These are phyloP conservation scores for Parochlus steinenii DNA, from an alignment of 2,888 invertebrate species.

Conservation along the genomic window DNA sequence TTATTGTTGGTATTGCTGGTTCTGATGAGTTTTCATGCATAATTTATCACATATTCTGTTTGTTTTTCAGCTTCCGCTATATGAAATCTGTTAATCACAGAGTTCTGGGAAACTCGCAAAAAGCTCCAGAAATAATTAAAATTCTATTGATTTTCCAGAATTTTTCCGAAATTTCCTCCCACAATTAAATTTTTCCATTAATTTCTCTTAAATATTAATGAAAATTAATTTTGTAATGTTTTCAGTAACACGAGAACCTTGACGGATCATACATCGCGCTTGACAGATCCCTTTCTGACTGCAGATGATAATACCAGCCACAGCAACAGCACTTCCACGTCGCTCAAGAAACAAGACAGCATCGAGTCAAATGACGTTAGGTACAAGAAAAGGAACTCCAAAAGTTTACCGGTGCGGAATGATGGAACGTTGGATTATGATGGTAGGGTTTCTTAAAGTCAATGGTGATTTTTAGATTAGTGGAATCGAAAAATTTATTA, in stretches of 20 bases:
- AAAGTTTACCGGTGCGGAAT: constrained; percentile 31
- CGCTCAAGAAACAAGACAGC: constrained; percentile 11
- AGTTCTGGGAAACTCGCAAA: no score
- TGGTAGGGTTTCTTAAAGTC: constrained; percentile 32
- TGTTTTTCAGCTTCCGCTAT: no score
- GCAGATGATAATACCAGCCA: constrained; percentile 10
- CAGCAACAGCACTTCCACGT: constrained; percentile 9
- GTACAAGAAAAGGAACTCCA: constrained; percentile 8
- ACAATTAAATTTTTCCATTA: constrained; percentile 13
- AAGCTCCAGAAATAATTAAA: no score
- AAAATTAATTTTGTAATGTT: constrained; percentile 7
- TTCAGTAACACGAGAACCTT: constrained; percentile 14
- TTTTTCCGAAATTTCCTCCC: no score
- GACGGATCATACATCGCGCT: constrained; percentile 10
- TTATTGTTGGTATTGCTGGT: no score
- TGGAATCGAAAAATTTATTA: constrained; percentile 9
- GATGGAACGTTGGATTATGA: constrained; percentile 69
- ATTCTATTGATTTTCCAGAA: no score
- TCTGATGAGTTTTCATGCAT: no score
- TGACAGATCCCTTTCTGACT: constrained; percentile 9
- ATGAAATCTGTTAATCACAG: no score
- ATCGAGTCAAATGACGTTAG: constrained; percentile 10
- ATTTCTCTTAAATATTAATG: constrained; percentile 13
- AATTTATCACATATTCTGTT: no score
- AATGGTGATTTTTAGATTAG: constrained; percentile 6